These are phyloP conservation scores for Barnardius zonarius DNA, from an alignment of 2,113 vertebrate genomes.

Conservation along the genomic window DNA sequence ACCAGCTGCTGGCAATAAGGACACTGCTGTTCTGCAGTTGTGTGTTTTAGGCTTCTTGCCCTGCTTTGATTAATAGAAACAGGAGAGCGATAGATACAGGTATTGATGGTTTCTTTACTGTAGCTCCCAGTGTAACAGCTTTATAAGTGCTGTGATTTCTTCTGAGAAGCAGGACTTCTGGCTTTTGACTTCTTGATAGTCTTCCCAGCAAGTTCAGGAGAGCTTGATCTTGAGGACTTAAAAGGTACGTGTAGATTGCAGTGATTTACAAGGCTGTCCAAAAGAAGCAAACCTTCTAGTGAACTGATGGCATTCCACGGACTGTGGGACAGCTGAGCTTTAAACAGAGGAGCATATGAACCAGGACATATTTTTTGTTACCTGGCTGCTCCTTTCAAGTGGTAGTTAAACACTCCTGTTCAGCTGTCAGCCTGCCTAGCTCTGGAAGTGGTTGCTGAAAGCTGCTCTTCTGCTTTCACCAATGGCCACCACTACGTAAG, in stretches of 20 bases:
- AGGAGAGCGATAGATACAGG: fast-evolving
- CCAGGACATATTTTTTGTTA: neutral
- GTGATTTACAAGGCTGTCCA: neutral
- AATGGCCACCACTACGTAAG: neutral
- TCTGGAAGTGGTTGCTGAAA: neutral
- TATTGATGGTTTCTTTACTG: neutral
- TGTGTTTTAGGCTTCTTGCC: neutral
- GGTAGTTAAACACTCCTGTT: neutral
- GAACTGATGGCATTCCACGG: neutral
- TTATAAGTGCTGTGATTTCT: neutral
- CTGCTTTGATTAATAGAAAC: neutral
- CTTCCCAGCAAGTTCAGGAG: neutral
- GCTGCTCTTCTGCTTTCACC: neutral
- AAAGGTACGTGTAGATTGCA: neutral
- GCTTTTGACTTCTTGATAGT: neutral
- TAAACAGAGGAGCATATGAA: neutral
- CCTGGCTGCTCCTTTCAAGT: neutral
- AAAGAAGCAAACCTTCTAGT: neutral
- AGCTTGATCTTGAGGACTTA: neutral
- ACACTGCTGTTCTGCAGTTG: fast-evolving
- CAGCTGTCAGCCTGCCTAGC: neutral
- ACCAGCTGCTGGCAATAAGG: neutral
- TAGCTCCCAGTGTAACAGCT: neutral
- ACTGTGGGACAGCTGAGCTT: neutral
- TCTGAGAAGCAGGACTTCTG: neutral